A percentile compares a stretch with the other conserved stretches of the same genome.
Evolutionary conservation across 2,888 invertebrate species (phyloP).

Genomic region (Drosophila demipolita): DNA sequence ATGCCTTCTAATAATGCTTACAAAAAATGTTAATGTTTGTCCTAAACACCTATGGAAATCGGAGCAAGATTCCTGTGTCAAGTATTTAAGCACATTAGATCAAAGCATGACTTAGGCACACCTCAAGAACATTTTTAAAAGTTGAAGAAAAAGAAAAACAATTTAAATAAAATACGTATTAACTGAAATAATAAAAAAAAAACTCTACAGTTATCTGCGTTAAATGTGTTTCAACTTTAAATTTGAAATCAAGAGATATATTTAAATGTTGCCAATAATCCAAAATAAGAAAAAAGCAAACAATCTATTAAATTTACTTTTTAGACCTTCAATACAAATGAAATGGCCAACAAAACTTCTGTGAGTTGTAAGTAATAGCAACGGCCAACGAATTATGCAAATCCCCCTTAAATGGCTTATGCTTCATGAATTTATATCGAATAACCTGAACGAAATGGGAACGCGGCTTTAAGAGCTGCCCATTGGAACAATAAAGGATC

Average conservation of each 20-base stretch:
- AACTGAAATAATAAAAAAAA: background rate
- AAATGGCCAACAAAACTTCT: background rate
- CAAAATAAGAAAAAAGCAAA: background rate
- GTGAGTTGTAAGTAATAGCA: slow-evolving; percentile 11
- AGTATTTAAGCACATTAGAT: slow-evolving; percentile 28
- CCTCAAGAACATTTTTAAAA: background rate
- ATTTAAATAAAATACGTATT: background rate
- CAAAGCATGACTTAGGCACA: slow-evolving; percentile 10
- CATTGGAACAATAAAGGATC: slow-evolving; percentile 78
- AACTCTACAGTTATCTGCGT: background rate
- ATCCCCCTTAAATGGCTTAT: slow-evolving; percentile 76
- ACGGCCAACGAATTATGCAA: slow-evolving; percentile 70
- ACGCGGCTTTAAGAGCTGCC: slow-evolving; percentile 63
- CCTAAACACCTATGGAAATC: slow-evolving; percentile 4
- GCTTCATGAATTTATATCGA: slow-evolving; percentile 81
- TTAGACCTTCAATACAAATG: background rate
- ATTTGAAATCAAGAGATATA: background rate
- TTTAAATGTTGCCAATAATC: background rate
- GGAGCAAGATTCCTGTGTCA: background rate
- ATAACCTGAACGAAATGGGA: slow-evolving; percentile 51
- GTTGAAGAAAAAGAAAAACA: background rate
- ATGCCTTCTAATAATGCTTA: slow-evolving; percentile 22
- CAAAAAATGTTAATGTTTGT: slow-evolving; percentile 10
- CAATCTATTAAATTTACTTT: no score
- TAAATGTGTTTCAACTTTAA: background rate